phyloP scores from a whole-genome alignment of 2,797 vertebrate genomes.

The Acipenser transmontanus region DNA sequence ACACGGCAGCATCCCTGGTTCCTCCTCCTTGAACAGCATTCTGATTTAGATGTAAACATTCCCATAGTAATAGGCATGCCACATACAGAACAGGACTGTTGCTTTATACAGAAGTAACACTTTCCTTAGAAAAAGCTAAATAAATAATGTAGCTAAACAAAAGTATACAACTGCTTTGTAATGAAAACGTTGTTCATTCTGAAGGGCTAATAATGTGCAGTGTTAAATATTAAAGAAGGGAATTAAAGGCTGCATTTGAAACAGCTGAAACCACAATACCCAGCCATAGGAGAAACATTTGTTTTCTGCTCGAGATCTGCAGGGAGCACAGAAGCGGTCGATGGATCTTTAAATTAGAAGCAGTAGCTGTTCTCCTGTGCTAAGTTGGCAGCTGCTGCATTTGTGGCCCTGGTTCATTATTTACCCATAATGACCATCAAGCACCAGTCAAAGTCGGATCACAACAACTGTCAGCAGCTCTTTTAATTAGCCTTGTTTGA shows the following conservation, averaged over 20 bases:
- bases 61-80: too few relatives aligned
- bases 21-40: too few relatives aligned
- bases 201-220: slow-evolving; percentile 83
- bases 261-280: slow-evolving; percentile 77
- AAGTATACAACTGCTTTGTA: slow-evolving; percentile 38
- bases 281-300: slow-evolving; percentile 60
- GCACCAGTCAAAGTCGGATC: slow-evolving; percentile 79
- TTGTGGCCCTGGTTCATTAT: slow-evolving; percentile 82
- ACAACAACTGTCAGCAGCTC: slow-evolving; percentile 79
- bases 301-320: slow-evolving; percentile 65
- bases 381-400: slow-evolving; percentile 79
- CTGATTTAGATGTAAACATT: not conserved
- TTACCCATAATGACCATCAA: slow-evolving; percentile 91
- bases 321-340: slow-evolving; percentile 63
- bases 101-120: too few relatives aligned
- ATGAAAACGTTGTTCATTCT: slow-evolving; percentile 73
- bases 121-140: too few relatives aligned
- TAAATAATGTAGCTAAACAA: too few relatives aligned
- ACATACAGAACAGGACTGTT: too few relatives aligned
- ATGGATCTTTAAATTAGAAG: slow-evolving; percentile 75
- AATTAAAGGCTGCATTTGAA: slow-evolving; percentile 66
- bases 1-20: too few relatives aligned
- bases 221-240: slow-evolving; percentile 91
- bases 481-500: slow-evolving; percentile 82
- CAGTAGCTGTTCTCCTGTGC: slow-evolving; percentile 65